phyloP scores from a whole-genome alignment of 2,888 invertebrate species.

The Sarcophaga rosellei region DNA sequence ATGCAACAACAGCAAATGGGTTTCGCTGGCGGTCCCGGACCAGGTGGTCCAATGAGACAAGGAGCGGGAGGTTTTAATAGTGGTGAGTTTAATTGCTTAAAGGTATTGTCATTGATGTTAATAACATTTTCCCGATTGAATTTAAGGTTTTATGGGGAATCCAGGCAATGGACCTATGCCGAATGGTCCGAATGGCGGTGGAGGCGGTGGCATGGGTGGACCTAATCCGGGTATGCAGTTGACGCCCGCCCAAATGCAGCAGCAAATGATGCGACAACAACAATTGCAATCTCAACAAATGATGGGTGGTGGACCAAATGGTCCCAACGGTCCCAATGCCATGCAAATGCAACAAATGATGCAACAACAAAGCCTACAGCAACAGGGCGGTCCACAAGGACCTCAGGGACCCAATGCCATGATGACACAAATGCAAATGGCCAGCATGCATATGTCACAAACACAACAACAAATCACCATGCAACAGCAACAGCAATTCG shows the following conservation, averaged over 20 bases:
- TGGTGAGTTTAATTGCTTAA: constrained; percentile 69
- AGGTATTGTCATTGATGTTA: not conserved
- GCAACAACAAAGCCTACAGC: constrained; percentile 76
- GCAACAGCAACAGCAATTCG: constrained; percentile 80
- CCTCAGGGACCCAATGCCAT: constrained; percentile 70
- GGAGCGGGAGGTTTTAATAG: constrained; percentile 79
- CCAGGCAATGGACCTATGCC: constrained; percentile 73
- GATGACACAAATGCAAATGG: constrained; percentile 83
- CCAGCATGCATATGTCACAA: constrained; percentile 87
- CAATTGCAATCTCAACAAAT: constrained; percentile 81
- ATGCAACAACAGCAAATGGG: constrained; percentile 82
- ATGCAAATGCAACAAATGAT: constrained; percentile 80
- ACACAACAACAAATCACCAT: constrained; percentile 84
- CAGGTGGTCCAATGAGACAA: constrained; percentile 79
- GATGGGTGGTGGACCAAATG: constrained; percentile 71
- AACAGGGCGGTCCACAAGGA: constrained; percentile 71
- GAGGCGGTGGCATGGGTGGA: constrained; percentile 73
- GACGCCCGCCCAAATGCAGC: constrained; percentile 83
- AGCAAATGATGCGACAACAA: constrained; percentile 81
- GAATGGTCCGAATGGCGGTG: constrained; percentile 69
- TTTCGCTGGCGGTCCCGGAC: constrained; percentile 75
- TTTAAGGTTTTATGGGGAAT: constrained; percentile 79
- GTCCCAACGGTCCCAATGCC: constrained; percentile 70
- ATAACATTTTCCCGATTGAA: not conserved
- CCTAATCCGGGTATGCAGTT: constrained; percentile 78